Evolutionary conservation across 2,888 invertebrate genomes (phyloP).

Genomic region (Lasioglossum leucozonium): DNA sequence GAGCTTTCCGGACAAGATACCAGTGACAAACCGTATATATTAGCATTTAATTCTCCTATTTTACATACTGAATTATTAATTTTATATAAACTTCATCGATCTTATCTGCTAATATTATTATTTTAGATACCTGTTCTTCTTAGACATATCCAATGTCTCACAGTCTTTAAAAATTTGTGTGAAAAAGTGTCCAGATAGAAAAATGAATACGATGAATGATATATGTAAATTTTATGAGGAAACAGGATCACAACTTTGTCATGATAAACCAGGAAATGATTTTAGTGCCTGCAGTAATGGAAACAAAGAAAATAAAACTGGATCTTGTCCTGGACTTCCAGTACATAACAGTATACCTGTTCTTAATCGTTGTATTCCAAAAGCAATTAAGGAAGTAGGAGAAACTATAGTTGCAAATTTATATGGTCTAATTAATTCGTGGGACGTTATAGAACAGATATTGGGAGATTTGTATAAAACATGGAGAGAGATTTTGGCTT

Average conservation of each 20-base stretch:
- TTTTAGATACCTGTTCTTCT: slow-evolving; percentile 91
- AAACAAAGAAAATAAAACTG: slow-evolving; percentile 80
- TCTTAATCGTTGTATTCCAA: slow-evolving; percentile 95
- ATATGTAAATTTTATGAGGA: slow-evolving; percentile 90
- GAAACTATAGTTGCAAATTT: slow-evolving; percentile 89
- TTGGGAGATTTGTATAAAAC: slow-evolving; percentile 94
- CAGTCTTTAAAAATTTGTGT: slow-evolving; percentile 95
- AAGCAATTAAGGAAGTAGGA: slow-evolving; percentile 88
- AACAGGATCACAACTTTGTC: slow-evolving; percentile 92
- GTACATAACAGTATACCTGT: slow-evolving; percentile 92
- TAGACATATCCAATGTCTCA: slow-evolving; percentile 91
- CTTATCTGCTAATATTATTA: slow-evolving; percentile 27
- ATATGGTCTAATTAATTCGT: slow-evolving; percentile 93
- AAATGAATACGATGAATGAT: slow-evolving; percentile 88
- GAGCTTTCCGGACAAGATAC: slow-evolving; percentile 93
- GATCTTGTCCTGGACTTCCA: slow-evolving; percentile 88
- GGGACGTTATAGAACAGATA: slow-evolving; percentile 95
- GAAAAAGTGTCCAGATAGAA: slow-evolving; percentile 91
- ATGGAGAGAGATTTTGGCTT: slow-evolving; percentile 93
- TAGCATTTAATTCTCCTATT: slow-evolving; percentile 26
- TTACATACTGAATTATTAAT: neutral
- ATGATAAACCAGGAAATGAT: slow-evolving; percentile 83
- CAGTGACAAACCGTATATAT: slow-evolving; percentile 88
- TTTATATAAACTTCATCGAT: neutral
- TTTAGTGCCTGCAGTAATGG: slow-evolving; percentile 81